These are phyloP conservation scores for Cheiracanthium punctorium DNA, from an alignment of 2,888 invertebrate species.

Conservation along the genomic window DNA sequence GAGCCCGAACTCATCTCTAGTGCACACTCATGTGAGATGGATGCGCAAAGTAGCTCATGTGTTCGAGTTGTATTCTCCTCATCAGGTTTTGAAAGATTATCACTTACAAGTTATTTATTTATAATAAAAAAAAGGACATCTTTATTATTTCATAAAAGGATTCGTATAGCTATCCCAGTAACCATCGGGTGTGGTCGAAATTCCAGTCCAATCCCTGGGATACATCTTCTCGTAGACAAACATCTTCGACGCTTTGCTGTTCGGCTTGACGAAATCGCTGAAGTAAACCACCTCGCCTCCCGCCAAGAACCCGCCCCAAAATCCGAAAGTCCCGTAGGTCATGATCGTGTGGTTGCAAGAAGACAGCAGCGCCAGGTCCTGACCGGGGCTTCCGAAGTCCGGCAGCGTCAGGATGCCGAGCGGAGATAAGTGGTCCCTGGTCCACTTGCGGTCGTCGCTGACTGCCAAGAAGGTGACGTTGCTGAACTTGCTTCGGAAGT, in stretches of 20 bases:
- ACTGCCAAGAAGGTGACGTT: conserved; percentile 57
- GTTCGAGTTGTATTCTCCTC: too few species aligned
- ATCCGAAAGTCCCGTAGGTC: conserved; percentile 65
- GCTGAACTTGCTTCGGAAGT: conserved; percentile 40
- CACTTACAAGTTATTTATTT: too few species aligned
- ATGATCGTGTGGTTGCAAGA: conserved; percentile 66
- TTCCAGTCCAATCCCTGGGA: conserved; percentile 52
- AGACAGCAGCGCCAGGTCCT: conserved; percentile 48
- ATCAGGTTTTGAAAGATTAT: too few species aligned
- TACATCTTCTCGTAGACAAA: conserved; percentile 60
- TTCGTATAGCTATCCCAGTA: conserved; percentile 60
- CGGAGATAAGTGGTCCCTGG: conserved; percentile 20
- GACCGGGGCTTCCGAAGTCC: conserved; percentile 25
- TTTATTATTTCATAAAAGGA: conserved; percentile 15
- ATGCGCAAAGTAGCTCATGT: too few species aligned
- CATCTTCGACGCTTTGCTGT: conserved; percentile 4
- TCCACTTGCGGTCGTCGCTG: conserved; percentile 66
- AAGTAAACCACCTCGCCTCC: conserved; percentile 64
- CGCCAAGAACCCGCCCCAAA: conserved; percentile 59
- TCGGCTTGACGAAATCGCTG: conserved; percentile 52
- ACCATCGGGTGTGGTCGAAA: conserved; percentile 44
- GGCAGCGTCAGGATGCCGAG: conserved; percentile 39
- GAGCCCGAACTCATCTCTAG: too few species aligned
- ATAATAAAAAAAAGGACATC: too few species aligned
- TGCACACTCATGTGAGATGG: too few species aligned